Evolutionary conservation across 2,113 vertebrate genomes (phyloP).

Genomic region (Embiotoca jacksoni): DNA sequence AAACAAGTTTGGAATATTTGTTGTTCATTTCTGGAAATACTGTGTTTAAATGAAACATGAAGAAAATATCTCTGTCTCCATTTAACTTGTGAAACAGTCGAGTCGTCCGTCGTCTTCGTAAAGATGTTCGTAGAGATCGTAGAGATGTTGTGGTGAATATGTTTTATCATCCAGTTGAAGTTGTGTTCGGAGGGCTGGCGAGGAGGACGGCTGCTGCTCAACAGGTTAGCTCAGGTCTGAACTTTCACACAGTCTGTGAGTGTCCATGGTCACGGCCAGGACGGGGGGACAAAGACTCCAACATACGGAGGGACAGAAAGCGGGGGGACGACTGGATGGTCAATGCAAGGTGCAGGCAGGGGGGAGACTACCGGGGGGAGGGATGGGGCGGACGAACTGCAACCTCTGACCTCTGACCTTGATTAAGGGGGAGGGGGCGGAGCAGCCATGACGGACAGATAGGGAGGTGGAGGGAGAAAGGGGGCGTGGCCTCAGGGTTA

Average conservation of each 20-base stretch:
- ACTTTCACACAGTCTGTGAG: constrained; percentile 24
- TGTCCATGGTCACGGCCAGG: constrained; percentile 34
- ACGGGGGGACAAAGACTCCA: constrained; percentile 46
- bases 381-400: constrained; percentile 55
- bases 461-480: constrained; percentile 35
- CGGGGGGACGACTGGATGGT: constrained; percentile 4
- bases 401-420: constrained; percentile 73
- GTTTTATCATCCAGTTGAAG: neutral
- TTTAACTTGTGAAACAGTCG: no score
- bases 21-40: no score
- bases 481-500: constrained; percentile 49
- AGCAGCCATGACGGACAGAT: constrained; percentile 29
- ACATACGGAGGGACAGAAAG: constrained; percentile 31
- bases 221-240: neutral
- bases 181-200: constrained; percentile 18
- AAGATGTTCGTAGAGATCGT: no score
- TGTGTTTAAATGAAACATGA: no score
- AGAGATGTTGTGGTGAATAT: no score
- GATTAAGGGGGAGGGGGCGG: constrained; percentile 25
- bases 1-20: no score
- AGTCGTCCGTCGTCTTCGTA: no score
- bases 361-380: constrained; percentile 12
- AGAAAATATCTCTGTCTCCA: no score
- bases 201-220: neutral
- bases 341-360: constrained; percentile 45